These are phyloP conservation scores for Ovis canadensis DNA, from an alignment of 2,113 vertebrate species.

Conservation along the genomic window DNA sequence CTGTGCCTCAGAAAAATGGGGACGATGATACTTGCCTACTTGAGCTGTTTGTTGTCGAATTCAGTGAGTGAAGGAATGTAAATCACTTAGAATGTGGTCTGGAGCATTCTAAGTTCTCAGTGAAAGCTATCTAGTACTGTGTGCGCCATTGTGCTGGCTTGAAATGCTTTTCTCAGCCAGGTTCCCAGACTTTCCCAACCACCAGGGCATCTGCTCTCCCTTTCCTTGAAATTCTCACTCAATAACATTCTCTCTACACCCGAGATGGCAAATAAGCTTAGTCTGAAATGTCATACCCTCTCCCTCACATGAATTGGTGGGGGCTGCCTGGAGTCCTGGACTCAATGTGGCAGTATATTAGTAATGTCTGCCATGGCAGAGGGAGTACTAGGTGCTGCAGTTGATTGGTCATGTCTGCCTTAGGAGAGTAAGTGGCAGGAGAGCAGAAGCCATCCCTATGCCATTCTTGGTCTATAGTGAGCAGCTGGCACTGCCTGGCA, in stretches of 20 bases:
- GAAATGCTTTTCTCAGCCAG: not conserved
- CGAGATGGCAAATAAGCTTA: not conserved
- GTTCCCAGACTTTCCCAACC: too few species aligned
- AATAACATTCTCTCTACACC: not conserved
- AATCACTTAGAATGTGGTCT: not conserved
- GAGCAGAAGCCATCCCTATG: not conserved
- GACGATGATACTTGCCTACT: too few species aligned
- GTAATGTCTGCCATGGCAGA: not conserved
- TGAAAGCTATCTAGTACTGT: not conserved
- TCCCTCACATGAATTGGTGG: too few species aligned
- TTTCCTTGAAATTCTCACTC: not conserved
- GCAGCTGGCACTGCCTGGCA: not conserved
- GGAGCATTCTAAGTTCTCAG: not conserved
- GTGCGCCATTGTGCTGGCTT: not conserved
- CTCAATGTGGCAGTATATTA: not conserved
- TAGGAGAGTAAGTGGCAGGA: not conserved
- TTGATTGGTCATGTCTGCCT: not conserved
- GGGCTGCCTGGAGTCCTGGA: not conserved
- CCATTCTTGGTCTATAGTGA: not conserved
- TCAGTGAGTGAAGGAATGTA: not conserved
- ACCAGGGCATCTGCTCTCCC: not conserved
- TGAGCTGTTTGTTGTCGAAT: not conserved
- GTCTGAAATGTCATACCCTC: not conserved
- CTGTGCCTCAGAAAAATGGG: not conserved
- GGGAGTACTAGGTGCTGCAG: not conserved